Evolutionary conservation across 2,888 invertebrate species (phyloP).

Genomic region (Buathra laborator): DNA sequence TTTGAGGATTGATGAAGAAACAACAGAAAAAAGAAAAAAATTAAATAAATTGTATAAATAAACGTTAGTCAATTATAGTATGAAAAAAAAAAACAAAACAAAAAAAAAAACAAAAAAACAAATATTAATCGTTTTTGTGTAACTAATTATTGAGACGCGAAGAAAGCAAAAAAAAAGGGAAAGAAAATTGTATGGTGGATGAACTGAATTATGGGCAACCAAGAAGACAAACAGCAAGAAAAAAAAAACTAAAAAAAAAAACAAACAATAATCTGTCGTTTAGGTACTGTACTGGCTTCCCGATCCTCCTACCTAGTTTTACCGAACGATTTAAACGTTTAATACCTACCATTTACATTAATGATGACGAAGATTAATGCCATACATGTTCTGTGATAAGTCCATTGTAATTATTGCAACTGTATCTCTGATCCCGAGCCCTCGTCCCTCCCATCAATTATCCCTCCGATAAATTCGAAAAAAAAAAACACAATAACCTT

Average conservation of each 20-base stretch:
- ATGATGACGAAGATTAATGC: slow-evolving; percentile 85
- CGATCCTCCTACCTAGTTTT: slow-evolving; percentile 84
- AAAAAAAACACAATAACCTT: slow-evolving; percentile 59
- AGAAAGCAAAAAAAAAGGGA: slow-evolving; percentile 65
- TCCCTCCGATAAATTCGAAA: slow-evolving; percentile 43
- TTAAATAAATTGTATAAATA: slow-evolving; percentile 80
- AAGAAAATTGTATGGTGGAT: slow-evolving; percentile 68
- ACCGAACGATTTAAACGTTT: slow-evolving; percentile 81
- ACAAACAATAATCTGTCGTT: slow-evolving; percentile 81
- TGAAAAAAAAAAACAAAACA: slow-evolving; percentile 66
- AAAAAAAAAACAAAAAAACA: slow-evolving; percentile 48
- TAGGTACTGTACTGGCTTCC: slow-evolving; percentile 84
- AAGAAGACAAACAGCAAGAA: slow-evolving; percentile 54
- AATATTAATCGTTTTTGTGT: slow-evolving; percentile 81
- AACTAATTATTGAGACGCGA: slow-evolving; percentile 78
- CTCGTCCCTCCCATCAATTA: slow-evolving; percentile 68
- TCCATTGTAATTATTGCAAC: slow-evolving; percentile 85
- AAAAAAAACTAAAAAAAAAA: slow-evolving; percentile 29
- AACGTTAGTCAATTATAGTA: slow-evolving; percentile 84
- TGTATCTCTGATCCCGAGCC: slow-evolving; percentile 77
- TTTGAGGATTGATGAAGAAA: slow-evolving; percentile 60
- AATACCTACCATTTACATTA: slow-evolving; percentile 81
- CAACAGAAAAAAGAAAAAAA: slow-evolving; percentile 60
- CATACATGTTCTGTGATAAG: slow-evolving; percentile 86
- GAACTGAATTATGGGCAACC: slow-evolving; percentile 84